Percentiles rank a stretch among this genome's conserved stretches.
Conservation (phyloP, 2,797 vertebrate genomes). For the Falco cherrug region DNA sequence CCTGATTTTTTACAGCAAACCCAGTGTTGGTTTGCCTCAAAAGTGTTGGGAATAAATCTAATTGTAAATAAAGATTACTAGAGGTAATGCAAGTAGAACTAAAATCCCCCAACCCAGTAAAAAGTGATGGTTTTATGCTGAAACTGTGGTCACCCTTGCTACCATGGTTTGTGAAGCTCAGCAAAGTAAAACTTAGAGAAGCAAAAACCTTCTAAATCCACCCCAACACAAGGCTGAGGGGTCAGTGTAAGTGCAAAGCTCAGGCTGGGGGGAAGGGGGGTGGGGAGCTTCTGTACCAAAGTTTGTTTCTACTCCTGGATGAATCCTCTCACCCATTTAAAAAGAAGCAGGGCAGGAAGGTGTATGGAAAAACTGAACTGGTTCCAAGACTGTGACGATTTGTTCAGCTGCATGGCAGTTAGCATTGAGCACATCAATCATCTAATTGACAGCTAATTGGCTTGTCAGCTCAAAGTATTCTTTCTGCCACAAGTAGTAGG, state of each 20-base stretch:
- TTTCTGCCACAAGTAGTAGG: neutral
- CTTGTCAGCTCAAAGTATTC: neutral
- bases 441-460: neutral
- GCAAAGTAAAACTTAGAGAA: neutral
- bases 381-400: neutral
- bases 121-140: neutral
- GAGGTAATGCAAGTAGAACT: neutral
- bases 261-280: too few relatives aligned
- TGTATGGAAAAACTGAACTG: neutral
- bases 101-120: neutral
- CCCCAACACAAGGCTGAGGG: neutral
- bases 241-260: neutral
- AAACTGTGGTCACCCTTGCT: neutral
- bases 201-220: neutral
- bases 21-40: neutral
- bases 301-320: neutral
- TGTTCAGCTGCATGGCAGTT: neutral
- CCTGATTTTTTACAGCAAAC: neutral
- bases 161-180: neutral
- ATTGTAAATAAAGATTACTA: neutral
- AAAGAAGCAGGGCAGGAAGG: neutral
- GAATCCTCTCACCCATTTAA: neutral
- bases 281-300: fast-evolving
- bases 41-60: neutral
- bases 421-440: neutral